phyloP scores from a whole-genome alignment of 2,113 vertebrate genomes.

The Hirundichthys speculiger region DNA sequence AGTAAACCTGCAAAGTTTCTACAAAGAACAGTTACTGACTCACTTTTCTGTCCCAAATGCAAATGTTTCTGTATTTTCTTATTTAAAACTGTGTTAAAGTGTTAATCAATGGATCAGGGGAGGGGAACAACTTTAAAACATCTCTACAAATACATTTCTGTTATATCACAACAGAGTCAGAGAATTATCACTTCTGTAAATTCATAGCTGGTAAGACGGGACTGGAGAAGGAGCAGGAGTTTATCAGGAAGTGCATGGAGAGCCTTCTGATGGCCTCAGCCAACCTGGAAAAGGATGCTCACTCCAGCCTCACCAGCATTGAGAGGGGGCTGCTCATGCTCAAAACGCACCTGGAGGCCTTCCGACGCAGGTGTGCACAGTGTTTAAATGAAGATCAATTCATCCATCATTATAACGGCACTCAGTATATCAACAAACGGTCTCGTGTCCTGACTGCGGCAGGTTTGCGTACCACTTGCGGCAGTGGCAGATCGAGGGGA shows the following conservation, averaged over 20 bases:
- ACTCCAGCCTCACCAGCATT: conserved; percentile 95
- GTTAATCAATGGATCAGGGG: no score
- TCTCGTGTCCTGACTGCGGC: background rate
- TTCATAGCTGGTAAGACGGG: conserved; percentile 90
- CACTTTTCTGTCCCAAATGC: background rate
- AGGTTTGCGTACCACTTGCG: conserved; percentile 98
- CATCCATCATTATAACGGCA: no score
- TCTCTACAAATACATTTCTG: no score
- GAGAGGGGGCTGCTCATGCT: conserved; percentile 98
- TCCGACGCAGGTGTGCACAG: conserved; percentile 88
- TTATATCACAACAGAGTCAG: no score
- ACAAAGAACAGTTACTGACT: background rate
- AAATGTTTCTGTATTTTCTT: no score
- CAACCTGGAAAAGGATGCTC: conserved; percentile 93
- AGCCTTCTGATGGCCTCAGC: conserved; percentile 96
- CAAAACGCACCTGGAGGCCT: conserved; percentile 98
- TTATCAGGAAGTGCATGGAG: conserved; percentile 99
- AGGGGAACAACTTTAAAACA: no score
- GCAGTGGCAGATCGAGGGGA: conserved; percentile 99
- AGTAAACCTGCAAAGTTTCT: conserved; percentile 20
- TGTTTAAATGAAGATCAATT: no score
- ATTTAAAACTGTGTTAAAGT: no score
- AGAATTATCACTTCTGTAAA: background rate
- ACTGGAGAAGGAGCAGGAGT: conserved; percentile 98
- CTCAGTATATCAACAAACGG: no score